These are phyloP conservation scores for Eupithecia subumbrata DNA, from an alignment of 2,888 invertebrate genomes.

Conservation along the genomic window DNA sequence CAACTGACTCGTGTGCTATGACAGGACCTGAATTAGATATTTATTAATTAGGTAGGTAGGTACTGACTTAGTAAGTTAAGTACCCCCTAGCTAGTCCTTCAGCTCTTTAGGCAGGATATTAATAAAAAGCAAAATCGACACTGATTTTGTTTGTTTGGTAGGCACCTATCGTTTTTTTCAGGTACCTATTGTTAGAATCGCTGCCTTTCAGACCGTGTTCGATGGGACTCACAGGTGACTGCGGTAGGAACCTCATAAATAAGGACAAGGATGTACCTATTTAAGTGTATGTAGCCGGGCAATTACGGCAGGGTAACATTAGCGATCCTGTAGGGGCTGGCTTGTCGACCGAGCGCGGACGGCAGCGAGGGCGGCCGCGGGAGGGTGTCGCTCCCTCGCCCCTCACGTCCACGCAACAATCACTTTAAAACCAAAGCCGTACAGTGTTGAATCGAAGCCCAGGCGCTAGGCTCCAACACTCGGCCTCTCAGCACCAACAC, in stretches of 20 bases:
- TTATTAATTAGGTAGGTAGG: too few species aligned
- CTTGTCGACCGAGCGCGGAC: slow-evolving; percentile 52
- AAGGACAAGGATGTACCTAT: background rate
- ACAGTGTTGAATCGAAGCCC: slow-evolving; percentile 24
- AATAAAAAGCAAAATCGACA: background rate
- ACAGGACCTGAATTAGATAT: background rate
- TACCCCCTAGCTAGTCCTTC: background rate
- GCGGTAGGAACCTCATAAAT: background rate
- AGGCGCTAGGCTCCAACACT: background rate
- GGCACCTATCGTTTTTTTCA: background rate
- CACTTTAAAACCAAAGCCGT: slow-evolving; percentile 36
- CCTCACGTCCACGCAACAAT: slow-evolving; percentile 27
- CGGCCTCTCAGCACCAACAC: slow-evolving; percentile 19
- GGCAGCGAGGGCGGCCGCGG: slow-evolving; percentile 22
- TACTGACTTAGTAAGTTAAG: too few species aligned
- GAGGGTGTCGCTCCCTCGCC: slow-evolving; percentile 65
- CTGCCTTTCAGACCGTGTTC: background rate
- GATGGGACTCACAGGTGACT: background rate
- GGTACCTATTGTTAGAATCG: background rate
- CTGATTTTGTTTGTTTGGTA: background rate
- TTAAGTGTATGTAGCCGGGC: slow-evolving; percentile 7
- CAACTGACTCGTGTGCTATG: too few species aligned
- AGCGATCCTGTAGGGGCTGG: slow-evolving; percentile 37
- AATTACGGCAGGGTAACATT: slow-evolving; percentile 38
- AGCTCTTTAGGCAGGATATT: background rate